Evolutionary conservation across 2,888 invertebrate species (phyloP).

Genomic region (Apotomis betuletana): DNA sequence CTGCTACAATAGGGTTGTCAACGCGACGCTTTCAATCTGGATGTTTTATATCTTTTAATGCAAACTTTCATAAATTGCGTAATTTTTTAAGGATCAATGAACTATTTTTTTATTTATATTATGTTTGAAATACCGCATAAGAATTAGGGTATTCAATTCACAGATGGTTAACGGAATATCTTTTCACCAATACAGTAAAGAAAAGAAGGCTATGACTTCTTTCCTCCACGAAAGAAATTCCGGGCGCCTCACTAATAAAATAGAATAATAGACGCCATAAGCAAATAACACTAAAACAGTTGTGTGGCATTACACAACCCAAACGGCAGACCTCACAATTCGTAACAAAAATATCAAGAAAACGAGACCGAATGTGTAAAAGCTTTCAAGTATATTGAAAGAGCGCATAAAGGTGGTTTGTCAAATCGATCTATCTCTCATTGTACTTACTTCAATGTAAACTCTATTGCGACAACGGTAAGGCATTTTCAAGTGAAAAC

Average conservation of each 20-base stretch:
- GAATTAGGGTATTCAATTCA: no score
- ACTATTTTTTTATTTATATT: no score
- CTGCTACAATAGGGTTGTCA: conserved; percentile 30
- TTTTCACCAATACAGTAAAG: no score
- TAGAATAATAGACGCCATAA: no score
- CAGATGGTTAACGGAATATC: no score
- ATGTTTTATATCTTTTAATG: conserved; percentile 23
- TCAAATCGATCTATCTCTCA: background rate
- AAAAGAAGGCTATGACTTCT: no score
- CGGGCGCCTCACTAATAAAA: no score
- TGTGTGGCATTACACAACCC: background rate
- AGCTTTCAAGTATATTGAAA: conserved; percentile 39
- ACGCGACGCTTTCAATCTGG: conserved; percentile 10
- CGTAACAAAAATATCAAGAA: conserved; percentile 24
- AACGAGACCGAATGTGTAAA: conserved; percentile 40
- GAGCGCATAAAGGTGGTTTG: conserved; percentile 17
- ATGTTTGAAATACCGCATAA: no score
- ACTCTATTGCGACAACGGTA: background rate
- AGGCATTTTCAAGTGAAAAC: background rate
- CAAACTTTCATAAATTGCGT: background rate
- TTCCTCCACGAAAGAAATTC: no score
- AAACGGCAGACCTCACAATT: conserved; percentile 5
- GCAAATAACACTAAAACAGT: background rate
- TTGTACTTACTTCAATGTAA: background rate
- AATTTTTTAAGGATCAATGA: no score